Evolutionary conservation across 1,140 invertebrate species (phyloP).

Genomic region (Geopemphigus sp.): DNA sequence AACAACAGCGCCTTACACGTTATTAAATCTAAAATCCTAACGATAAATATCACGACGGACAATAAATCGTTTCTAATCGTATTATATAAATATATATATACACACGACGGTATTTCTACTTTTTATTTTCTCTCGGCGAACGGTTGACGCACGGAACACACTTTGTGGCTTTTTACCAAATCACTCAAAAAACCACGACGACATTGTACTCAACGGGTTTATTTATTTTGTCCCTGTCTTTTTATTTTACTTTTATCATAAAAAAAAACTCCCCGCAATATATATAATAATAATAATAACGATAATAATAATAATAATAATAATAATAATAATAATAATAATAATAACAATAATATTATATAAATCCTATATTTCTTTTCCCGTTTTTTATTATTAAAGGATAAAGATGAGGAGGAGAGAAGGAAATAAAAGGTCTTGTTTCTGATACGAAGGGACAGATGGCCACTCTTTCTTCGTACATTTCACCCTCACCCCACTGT

Average conservation of each 20-base stretch:
- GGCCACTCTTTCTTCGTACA: not conserved
- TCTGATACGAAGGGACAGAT: conserved; percentile 36
- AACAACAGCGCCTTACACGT: no score
- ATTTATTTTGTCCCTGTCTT: conserved; percentile 18
- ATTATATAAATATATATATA: no score
- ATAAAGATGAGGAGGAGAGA: not conserved
- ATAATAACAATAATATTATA: not conserved
- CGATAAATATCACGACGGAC: no score
- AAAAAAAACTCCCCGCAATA: not conserved
- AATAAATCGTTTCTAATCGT: no score
- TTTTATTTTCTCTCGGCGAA: not conserved
- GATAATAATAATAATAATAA: no score
- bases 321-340: no score
- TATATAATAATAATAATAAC: no score
- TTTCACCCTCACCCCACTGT: not conserved
- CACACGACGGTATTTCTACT: not conserved
- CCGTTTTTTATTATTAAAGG: conserved; percentile 36
- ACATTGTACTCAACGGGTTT: conserved; percentile 19
- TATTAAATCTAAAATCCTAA: not conserved
- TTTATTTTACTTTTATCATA: conserved; percentile 7
- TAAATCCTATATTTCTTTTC: not conserved
- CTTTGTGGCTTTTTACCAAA: not conserved
- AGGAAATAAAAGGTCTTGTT: conserved; percentile 27
- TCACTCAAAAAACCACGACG: not conserved
- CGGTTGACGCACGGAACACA: not conserved